These are phyloP conservation scores for Buphagus erythrorhynchus DNA, from an alignment of 2,797 vertebrate species.

Conservation along the genomic window DNA sequence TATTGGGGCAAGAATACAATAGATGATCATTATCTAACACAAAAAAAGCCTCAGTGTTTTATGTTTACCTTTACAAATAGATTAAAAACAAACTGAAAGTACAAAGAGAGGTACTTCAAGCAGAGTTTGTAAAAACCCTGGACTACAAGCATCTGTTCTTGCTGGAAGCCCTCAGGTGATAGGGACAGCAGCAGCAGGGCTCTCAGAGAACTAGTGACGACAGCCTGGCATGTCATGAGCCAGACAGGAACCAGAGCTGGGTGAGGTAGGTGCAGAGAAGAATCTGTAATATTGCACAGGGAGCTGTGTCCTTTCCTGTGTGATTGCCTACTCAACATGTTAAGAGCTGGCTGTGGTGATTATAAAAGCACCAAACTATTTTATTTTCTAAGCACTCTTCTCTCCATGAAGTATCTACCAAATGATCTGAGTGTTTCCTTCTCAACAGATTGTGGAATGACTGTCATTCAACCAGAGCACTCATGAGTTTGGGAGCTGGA, in stretches of 20 bases:
- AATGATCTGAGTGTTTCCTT: background rate
- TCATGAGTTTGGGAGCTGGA: background rate
- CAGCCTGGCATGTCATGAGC: background rate
- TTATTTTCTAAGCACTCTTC: background rate
- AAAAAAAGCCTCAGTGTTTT: rapidly evolving
- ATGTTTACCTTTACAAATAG: background rate
- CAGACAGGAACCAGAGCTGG: background rate
- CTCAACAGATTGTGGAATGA: background rate
- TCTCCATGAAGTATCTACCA: background rate
- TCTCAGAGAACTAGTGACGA: background rate
- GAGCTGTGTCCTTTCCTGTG: background rate
- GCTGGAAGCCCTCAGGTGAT: background rate
- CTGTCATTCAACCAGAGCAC: background rate
- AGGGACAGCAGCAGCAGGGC: background rate
- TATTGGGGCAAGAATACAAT: background rate
- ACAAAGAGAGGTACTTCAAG: background rate
- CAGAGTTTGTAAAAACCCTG: background rate
- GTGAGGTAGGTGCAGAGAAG: background rate
- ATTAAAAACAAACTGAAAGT: background rate
- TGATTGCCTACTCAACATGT: background rate
- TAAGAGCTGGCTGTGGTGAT: background rate
- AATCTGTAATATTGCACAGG: background rate
- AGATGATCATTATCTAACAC: background rate
- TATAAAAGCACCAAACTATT: background rate
- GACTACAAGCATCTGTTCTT: background rate